Percentiles rank a stretch among this genome's conserved stretches.
Conservation (phyloP, 1,140 invertebrate species). For the Myzus persicae region DNA sequence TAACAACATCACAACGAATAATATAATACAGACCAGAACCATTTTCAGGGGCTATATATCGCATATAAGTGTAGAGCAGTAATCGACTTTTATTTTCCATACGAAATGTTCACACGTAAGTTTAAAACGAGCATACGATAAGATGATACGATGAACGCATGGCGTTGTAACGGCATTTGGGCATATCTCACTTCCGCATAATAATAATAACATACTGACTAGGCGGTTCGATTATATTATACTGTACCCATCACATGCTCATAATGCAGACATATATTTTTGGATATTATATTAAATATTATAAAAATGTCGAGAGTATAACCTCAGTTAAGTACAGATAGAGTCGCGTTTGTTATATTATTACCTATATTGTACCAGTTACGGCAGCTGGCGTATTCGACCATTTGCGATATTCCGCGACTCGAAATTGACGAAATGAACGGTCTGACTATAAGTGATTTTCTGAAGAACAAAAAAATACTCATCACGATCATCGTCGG, state of each 20-base stretch:
- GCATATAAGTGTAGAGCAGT: background rate
- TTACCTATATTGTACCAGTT: too few species aligned
- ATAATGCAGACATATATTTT: background rate
- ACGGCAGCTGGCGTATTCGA: background rate
- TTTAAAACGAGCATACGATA: background rate
- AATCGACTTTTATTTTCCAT: background rate
- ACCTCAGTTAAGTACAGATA: background rate
- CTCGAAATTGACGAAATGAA: background rate
- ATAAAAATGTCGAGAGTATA: background rate
- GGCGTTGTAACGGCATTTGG: background rate
- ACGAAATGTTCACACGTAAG: background rate
- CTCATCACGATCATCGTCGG: background rate
- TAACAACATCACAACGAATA: too few species aligned
- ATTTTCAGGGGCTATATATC: too few species aligned
- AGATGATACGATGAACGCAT: too few species aligned
- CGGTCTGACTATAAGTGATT: too few species aligned
- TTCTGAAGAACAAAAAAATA: background rate
- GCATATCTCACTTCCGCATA: background rate
- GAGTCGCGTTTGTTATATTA: background rate
- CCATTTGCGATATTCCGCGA: background rate
- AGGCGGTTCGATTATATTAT: background rate
- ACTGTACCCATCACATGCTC: background rate
- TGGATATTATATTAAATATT: background rate
- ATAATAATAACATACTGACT: background rate
- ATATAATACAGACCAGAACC: too few species aligned